Base-by-base conservation (phyloP, 2,797 vertebrate genomes). In the Poeciliopsis paucimaculata region DNA sequence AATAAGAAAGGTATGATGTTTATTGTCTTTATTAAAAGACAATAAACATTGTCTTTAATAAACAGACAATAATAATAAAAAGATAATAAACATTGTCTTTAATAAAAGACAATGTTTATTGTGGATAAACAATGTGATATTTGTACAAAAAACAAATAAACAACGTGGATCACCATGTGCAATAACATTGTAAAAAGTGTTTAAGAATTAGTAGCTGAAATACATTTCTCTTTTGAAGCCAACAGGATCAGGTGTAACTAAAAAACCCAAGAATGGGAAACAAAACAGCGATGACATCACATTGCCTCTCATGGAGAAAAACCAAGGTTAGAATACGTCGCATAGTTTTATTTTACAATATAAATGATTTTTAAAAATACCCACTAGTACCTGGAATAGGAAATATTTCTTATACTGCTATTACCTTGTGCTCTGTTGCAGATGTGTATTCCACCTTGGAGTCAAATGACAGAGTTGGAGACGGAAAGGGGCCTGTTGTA, bases 281-380 rank as follows among this genome's bases (percentile, higher is more conserved):
- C 95, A 97, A 82, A 96, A 96, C 81, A 96, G 96, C 0, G 98
- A 99, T 2, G 98, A 99, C 95, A 99, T 98, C 96, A 99, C 97
- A 11, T 95, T 99, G 91, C 98, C 98, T 1, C 95, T 99, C 75
- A 98, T 99, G 94, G 98, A 99, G 91, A 99, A 98, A 95, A 98
- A 94, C 90, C 96, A 98, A 94, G 98, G 98, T 99, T 82, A 92
- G 96, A 85, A 87, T 86, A 79, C 43, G 70, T 18, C 31, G 47
- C 46, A 41, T 77, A 70, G 43, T 18, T 78, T 88, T 75, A 81
- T 82, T 77, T 55, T 80, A 78, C 82, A 60, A 72, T 77, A 53
- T 80, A 78, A 82, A 89, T 86, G 73, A 89, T 79, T 80, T 1
- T 5, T 1, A 62, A 77, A 78, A 70, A 72, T 76, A 82, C 88